A percentile compares a stretch with the other conserved stretches of the same genome.
These are phyloP conservation scores for Xanthia icteritia DNA, from an alignment of 2,888 invertebrate species.

Conservation along the genomic window DNA sequence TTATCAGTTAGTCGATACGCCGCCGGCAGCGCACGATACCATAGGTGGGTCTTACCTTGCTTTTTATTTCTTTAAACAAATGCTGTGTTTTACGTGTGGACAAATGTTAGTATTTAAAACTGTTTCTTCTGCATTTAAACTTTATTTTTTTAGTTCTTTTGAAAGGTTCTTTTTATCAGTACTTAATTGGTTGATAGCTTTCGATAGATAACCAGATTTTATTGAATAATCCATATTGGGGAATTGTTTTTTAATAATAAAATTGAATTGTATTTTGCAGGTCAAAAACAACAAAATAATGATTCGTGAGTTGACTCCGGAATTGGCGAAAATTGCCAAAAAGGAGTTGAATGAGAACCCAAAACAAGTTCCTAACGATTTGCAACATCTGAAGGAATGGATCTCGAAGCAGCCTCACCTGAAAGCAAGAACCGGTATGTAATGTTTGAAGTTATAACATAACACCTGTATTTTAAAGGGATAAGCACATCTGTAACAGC, in stretches of 20 bases:
- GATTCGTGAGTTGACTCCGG: constrained; percentile 83
- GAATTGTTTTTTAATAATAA: background rate
- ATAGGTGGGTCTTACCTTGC: constrained; percentile 62
- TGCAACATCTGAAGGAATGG: constrained; percentile 88
- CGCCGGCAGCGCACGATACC: constrained; percentile 54
- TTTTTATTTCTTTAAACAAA: constrained; percentile 15
- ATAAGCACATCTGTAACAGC: background rate
- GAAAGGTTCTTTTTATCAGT: background rate
- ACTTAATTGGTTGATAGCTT: background rate
- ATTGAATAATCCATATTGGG: background rate
- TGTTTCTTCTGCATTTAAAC: background rate
- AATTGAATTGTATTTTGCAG: constrained; percentile 1
- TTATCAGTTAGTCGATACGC: constrained; percentile 76
- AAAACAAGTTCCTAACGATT: constrained; percentile 80
- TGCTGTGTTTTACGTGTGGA: constrained; percentile 12
- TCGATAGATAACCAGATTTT: background rate
- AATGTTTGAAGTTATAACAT: background rate
- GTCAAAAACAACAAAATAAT: constrained; percentile 65
- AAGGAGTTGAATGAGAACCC: constrained; percentile 89
- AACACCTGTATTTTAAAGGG: background rate
- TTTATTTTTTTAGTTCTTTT: background rate
- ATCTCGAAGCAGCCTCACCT: constrained; percentile 89
- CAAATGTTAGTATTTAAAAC: constrained; percentile 6
- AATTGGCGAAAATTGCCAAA: constrained; percentile 86
- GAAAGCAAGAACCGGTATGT: constrained; percentile 88